Evolutionary conservation across 1,140 invertebrate genomes (phyloP), one percentile per base, ranked within the genome.

Genomic region (Marisa cornuarietis): DNA sequence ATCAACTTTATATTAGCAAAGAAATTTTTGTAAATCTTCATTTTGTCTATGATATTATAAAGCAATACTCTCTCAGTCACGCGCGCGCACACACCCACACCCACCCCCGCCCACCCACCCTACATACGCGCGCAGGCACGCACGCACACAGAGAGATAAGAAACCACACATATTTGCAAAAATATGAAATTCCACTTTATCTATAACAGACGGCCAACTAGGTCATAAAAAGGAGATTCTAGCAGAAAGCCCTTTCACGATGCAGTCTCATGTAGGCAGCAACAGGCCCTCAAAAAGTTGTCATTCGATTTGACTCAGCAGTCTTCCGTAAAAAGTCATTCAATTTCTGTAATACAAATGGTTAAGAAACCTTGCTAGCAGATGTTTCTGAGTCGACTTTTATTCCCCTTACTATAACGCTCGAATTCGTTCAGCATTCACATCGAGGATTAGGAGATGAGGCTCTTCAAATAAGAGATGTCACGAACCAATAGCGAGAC

Each of bases 151-250:
- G 20, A 54, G 49, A 73, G 62, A 71, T 22, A 69, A 54, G 18
- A 52, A 51, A 49, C 20, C 11, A 10, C 18, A 71, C 16, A n/a
- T n/a, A 78, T 24, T 4, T 18, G 42, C 22, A 54, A 71, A 54
- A n/a, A 54, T 8, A 42, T 1, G 31, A 42, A 42, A 42, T 42
- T 42, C 31, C 31, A 42, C 31, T 42, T 42, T 42, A 42, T 42
- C 31, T 42, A 31, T 16, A 24, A 52, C 16, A 71, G 49, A 22
- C 0, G 31, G 66, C 69, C 65, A 52, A 22, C 69, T 14, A 71
- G 49, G 58, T 42, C 51, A n/a, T 18, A 54, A 78, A 49, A 61
- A 68, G 54, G 58, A 79, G 78, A 77, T 24, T 24, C 61, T 65
- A 42, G 49, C 61, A 66, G 31, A 65, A 24, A 77, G 76, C 2